Conservation (phyloP, 2,113 vertebrate species). For the Myodes glareolus region DNA sequence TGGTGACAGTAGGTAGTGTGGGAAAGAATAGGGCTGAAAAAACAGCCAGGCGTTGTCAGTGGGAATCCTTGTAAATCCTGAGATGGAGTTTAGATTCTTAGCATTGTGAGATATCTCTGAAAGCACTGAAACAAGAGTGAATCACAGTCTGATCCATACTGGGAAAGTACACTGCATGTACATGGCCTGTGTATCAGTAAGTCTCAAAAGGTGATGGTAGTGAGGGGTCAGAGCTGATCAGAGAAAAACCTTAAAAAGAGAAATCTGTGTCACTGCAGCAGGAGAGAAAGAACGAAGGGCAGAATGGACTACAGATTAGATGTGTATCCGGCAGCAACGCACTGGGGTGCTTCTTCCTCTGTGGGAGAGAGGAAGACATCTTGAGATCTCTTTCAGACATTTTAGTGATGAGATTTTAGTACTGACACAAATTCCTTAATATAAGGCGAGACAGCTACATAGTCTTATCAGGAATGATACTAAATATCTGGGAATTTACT, state of each 20-base stretch:
- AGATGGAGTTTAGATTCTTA: not conserved
- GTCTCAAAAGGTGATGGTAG: not conserved
- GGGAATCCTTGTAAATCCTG: not conserved
- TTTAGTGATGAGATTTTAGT: constrained; percentile 39
- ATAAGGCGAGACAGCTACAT: not conserved
- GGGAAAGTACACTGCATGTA: not conserved
- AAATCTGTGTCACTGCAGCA: not conserved
- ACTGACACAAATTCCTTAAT: not conserved
- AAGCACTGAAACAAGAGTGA: not conserved
- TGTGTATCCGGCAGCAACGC: not conserved
- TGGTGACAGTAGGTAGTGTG: not conserved
- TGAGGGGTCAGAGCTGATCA: not conserved
- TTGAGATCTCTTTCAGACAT: not conserved
- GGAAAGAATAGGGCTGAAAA: not conserved
- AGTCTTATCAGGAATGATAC: not conserved
- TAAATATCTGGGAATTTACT: not conserved
- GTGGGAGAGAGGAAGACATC: not conserved
- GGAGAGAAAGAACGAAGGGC: not conserved
- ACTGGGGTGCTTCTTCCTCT: not conserved
- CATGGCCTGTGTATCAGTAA: not conserved
- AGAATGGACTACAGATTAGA: not conserved
- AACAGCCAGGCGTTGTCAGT: not conserved
- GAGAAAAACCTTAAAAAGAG: not conserved
- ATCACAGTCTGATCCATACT: not conserved
- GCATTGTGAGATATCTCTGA: not conserved